Percentiles rank a stretch among this genome's conserved stretches.
These are phyloP conservation scores for Lanius ludovicianus DNA, from an alignment of 2,113 vertebrate genomes.

Conservation along the genomic window DNA sequence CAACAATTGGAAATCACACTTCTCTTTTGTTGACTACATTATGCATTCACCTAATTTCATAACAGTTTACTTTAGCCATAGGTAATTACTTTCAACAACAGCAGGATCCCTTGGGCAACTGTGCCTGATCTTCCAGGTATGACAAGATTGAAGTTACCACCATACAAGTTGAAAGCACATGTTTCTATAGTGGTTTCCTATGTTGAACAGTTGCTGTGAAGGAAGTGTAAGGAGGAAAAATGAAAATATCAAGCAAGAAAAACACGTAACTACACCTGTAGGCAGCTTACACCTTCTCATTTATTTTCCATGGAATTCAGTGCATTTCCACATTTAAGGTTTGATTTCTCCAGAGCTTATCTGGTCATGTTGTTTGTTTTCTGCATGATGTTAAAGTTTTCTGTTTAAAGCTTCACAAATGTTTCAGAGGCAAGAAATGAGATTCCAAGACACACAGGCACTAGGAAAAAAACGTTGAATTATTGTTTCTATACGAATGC, in stretches of 20 bases:
- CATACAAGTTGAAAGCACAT: neutral
- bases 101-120: neutral
- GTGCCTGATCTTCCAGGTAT: neutral
- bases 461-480: neutral
- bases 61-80: neutral
- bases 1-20: neutral
- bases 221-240: neutral
- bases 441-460: neutral
- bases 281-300: neutral
- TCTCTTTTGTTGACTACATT: neutral
- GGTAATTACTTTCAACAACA: conserved; percentile 17
- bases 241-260: neutral
- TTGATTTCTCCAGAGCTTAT: conserved; percentile 35
- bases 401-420: neutral
- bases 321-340: neutral
- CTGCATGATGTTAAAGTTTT: neutral
- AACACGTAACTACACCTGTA: neutral
- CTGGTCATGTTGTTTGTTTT: neutral
- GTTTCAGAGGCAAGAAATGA: neutral
- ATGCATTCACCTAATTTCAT: neutral
- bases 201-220: neutral
- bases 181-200: neutral
- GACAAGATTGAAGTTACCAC: neutral
- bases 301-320: conserved; percentile 8
- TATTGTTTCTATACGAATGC: neutral